phyloP scores from a whole-genome alignment of 2,113 vertebrate species.

The Colius striatus region DNA sequence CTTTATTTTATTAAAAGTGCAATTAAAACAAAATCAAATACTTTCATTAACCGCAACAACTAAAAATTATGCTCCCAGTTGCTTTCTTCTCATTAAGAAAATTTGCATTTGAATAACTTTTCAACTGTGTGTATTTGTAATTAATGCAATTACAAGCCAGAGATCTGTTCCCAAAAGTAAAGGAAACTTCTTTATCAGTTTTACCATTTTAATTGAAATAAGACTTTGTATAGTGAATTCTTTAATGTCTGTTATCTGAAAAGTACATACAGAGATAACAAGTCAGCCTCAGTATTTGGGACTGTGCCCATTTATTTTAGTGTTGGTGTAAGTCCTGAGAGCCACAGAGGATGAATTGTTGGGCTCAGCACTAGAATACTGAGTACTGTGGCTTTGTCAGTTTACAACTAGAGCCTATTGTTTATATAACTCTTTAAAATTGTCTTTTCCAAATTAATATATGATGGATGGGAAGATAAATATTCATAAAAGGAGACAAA shows the following conservation, averaged over 20 bases:
- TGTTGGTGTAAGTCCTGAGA: slow-evolving; percentile 4
- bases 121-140: slow-evolving; percentile 66
- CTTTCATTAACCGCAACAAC: slow-evolving; percentile 67
- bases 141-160: slow-evolving; percentile 70
- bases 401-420: neutral
- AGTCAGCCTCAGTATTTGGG: slow-evolving; percentile 37
- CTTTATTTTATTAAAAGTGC: slow-evolving; percentile 74
- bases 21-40: slow-evolving; percentile 75
- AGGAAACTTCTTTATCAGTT: slow-evolving; percentile 68
- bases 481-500: neutral
- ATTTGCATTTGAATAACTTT: slow-evolving; percentile 72
- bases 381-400: neutral
- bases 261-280: slow-evolving; percentile 57
- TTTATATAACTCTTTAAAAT: slow-evolving; percentile 6
- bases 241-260: slow-evolving; percentile 65
- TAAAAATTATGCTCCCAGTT: slow-evolving; percentile 65
- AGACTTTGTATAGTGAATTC: slow-evolving; percentile 60
- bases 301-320: slow-evolving; percentile 40
- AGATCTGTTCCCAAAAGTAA: slow-evolving; percentile 60
- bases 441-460: neutral
- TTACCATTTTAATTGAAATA: slow-evolving; percentile 70
- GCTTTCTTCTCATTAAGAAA: slow-evolving; percentile 67
- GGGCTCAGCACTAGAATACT: slow-evolving; percentile 1
- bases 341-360: slow-evolving; percentile 41
- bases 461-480: neutral